phyloP scores from a whole-genome alignment of 2,113 vertebrate genomes.

The Podiceps cristatus region DNA sequence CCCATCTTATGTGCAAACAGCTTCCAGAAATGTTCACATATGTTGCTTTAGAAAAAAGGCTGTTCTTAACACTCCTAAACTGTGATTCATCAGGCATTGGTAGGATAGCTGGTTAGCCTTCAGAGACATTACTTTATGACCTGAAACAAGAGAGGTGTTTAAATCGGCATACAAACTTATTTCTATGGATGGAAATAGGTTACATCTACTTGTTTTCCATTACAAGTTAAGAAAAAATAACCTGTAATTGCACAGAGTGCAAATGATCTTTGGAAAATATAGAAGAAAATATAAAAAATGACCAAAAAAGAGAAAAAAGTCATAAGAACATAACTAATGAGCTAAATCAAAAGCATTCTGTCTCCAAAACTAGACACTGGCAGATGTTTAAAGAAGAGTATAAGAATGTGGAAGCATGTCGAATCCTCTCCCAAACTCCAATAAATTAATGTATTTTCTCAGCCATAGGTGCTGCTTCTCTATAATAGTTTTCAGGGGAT shows the following conservation, averaged over 20 bases:
- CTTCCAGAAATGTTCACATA: conserved; percentile 9
- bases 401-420: neutral
- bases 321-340: neutral
- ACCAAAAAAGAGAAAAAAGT: neutral
- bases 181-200: neutral
- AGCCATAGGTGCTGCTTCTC: neutral
- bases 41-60: conserved; percentile 1
- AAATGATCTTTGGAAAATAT: neutral
- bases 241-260: neutral
- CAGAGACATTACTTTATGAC: neutral
- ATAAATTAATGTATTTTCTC: neutral
- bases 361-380: neutral
- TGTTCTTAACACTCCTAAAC: neutral
- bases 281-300: neutral
- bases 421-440: neutral
- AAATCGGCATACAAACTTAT: neutral
- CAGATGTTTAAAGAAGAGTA: neutral
- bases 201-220: neutral
- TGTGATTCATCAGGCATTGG: neutral
- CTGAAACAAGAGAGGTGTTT: neutral
- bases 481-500: neutral
- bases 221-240: neutral
- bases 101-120: neutral
- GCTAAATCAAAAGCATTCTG: neutral
- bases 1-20: neutral